These are phyloP conservation scores for Cantharis rufa DNA, from an alignment of 2,888 invertebrate species.

Conservation along the genomic window DNA sequence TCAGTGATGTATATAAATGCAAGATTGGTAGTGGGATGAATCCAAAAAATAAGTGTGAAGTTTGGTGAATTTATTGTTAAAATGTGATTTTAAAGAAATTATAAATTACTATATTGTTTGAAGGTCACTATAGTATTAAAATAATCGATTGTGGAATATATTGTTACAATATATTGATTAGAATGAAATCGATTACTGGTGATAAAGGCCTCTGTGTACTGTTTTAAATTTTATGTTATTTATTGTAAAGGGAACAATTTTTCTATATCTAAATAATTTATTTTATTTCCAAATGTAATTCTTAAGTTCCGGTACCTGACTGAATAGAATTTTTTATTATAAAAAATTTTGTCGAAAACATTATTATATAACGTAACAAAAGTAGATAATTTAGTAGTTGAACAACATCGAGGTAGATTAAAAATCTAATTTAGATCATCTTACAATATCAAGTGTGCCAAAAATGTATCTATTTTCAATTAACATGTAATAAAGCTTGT, in stretches of 20 bases:
- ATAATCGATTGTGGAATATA: background rate
- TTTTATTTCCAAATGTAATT: background rate
- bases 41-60: conserved; percentile 81
- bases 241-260: conserved; percentile 1
- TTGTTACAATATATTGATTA: background rate
- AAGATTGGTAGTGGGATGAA: conserved; percentile 79
- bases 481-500: background rate
- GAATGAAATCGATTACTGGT: background rate
- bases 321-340: background rate
- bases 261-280: background rate
- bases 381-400: background rate
- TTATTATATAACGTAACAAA: background rate
- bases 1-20: conserved; percentile 80
- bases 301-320: conserved; percentile 3
- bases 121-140: background rate
- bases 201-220: background rate
- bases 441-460: background rate
- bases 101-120: background rate
- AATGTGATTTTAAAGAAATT: background rate
- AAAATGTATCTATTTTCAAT: conserved; percentile 6
- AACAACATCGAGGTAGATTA: background rate
- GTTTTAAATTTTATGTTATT: background rate
- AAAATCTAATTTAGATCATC: background rate
- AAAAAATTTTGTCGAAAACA: background rate
- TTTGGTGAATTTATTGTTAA: conserved; percentile 68